Base-by-base conservation (phyloP, 2,888 invertebrate genomes). In the Phortica magna region DNA sequence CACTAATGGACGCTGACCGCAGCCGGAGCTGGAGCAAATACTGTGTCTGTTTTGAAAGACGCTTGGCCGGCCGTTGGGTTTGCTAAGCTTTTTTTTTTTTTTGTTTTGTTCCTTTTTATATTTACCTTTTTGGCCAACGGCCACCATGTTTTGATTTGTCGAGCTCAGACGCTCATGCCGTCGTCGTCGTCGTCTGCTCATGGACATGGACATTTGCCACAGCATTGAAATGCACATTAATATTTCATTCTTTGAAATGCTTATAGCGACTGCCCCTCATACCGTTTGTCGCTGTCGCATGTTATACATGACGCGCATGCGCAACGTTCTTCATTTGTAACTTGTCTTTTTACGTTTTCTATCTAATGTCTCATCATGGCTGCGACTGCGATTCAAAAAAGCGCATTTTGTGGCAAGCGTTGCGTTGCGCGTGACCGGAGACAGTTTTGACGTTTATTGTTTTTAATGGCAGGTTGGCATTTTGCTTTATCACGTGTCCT, bases 391-490 rank as follows among this genome's bases (percentile, higher is more conserved):
- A 31, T 31, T 31, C 31, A 3, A 31, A 31, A 42, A 68, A 68
- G 42, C 31, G 67, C 67, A 42, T 68, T 68, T 68, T 68, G n/a
- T 7, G 39, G 19, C 42, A 17, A n/a, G n/a, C 10, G 6, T 19
- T 19, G n/a, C 10, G 6, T 19, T 19, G 70, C 53, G 70, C 70
- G 70, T 70, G 70, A 85, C 74, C 85, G 79, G 75, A 78, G 74
- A 78, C 78, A 73, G 80, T 88, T 83, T 89, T 86, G 85, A 88
- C 85, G 89, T 89, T 86, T 89, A 86, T 89, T 86, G 88, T 89
- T 86, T 86, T 84, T 84, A 86, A 86, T 86, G 85, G 81, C 22
- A 70, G 70, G 53, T 53, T 70, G 70, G 70, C 53, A 70, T 70
- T 70, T 31, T 12, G 48, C 48, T 48, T 48, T 48, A 48, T 6